Evolutionary conservation across 2,113 vertebrate genomes (phyloP).

Genomic region (Scartelaos histophorus): DNA sequence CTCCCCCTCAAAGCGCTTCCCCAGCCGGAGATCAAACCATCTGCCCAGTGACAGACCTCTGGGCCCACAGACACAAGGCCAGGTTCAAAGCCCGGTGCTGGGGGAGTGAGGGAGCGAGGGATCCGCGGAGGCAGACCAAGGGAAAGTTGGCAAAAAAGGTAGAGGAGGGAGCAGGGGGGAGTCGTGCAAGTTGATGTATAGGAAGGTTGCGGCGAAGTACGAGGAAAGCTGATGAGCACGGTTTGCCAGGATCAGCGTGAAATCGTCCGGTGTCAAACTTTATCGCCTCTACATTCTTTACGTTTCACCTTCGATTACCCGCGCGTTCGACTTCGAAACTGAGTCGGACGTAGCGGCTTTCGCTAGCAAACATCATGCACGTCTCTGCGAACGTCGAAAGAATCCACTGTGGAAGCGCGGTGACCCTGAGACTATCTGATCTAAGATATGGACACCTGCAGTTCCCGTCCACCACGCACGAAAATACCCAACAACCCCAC

Average conservation of each 20-base stretch:
- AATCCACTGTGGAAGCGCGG: constrained; percentile 29
- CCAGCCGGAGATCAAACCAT: constrained; percentile 86
- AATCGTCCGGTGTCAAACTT: constrained; percentile 10
- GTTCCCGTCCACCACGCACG: constrained; percentile 6
- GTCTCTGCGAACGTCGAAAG: constrained; percentile 24
- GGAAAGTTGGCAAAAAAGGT: constrained; percentile 28
- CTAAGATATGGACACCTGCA: constrained; percentile 51
- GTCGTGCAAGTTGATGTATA: constrained; percentile 35
- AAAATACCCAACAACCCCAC: not conserved
- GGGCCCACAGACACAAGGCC: constrained; percentile 85
- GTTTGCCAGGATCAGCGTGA: constrained; percentile 19
- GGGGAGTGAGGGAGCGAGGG: constrained; percentile 44
- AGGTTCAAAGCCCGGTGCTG: constrained; percentile 81
- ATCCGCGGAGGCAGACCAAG: constrained; percentile 27
- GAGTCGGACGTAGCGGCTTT: too few relatives aligned
- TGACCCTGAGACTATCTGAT: constrained; percentile 54
- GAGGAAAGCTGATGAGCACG: constrained; percentile 35
- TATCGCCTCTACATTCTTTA: constrained; percentile 1
- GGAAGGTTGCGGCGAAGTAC: constrained; percentile 35
- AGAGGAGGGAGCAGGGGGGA: constrained; percentile 27
- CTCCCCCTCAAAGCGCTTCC: constrained; percentile 82
- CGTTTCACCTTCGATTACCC: not conserved
- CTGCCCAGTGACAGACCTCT: constrained; percentile 86
- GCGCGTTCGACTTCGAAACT: not conserved
- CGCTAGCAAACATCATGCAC: too few relatives aligned